Evolutionary conservation across 2,888 invertebrate genomes (phyloP).

Genomic region (Sesia bembeciformis): DNA sequence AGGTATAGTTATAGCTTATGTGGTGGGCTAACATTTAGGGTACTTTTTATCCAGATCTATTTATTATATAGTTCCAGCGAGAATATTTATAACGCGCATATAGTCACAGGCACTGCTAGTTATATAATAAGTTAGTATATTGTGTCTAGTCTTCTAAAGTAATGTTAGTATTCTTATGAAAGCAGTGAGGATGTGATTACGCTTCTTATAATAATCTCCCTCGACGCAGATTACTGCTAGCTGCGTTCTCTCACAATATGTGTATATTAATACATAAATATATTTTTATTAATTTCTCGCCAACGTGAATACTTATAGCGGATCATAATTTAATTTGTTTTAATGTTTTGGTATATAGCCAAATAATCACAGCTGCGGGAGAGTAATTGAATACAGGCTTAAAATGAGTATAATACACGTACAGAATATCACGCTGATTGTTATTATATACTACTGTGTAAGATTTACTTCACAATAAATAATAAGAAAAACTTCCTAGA

Average conservation of each 20-base stretch:
- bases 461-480: too few relatives aligned
- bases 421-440: too few relatives aligned
- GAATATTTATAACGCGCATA: too few relatives aligned
- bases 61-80: too few relatives aligned
- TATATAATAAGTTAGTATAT: not conserved
- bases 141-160: not conserved
- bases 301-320: constrained; percentile 25
- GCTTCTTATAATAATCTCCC: constrained; percentile 4
- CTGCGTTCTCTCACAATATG: constrained; percentile 1
- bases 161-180: constrained; percentile 2
- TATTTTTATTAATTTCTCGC: constrained; percentile 50
- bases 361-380: not conserved
- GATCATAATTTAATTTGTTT: constrained; percentile 35
- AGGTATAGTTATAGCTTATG: too few relatives aligned
- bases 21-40: too few relatives aligned
- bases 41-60: too few relatives aligned
- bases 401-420: too few relatives aligned
- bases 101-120: not conserved
- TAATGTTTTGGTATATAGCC: not conserved
- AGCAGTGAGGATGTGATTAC: constrained; percentile 2
- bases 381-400: not conserved
- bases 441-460: too few relatives aligned
- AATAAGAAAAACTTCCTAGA: too few relatives aligned
- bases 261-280: constrained; percentile 14
- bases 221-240: constrained; percentile 23